phyloP scores from a whole-genome alignment of 2,797 vertebrate genomes.

The Okamejei kenojei region DNA sequence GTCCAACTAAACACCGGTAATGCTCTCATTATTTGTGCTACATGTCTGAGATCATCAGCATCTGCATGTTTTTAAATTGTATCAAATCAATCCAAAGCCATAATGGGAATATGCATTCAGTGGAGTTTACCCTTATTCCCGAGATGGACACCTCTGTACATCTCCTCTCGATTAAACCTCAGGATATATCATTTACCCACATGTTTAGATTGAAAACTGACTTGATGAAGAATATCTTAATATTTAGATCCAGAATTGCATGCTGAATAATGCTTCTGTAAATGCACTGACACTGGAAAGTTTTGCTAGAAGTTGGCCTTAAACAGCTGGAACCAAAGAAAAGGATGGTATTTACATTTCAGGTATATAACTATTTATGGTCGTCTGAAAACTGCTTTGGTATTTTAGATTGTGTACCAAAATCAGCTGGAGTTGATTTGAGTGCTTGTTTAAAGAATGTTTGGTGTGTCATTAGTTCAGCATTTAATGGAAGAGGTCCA shows the following conservation, averaged over 20 bases:
- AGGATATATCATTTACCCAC: not conserved
- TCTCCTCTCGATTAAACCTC: not conserved
- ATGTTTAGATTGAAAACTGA: not conserved
- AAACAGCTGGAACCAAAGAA: not conserved
- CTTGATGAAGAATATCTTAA: not conserved
- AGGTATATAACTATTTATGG: not conserved
- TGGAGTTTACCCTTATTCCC: not conserved
- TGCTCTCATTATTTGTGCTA: not conserved
- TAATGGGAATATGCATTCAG: not conserved
- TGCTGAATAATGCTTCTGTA: not conserved
- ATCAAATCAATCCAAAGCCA: not conserved
- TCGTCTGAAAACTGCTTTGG: not conserved
- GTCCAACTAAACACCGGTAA: not conserved
- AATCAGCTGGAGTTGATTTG: not conserved
- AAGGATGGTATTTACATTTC: not conserved
- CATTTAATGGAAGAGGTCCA: not conserved
- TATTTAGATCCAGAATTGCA: not conserved
- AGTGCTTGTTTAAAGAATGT: not conserved
- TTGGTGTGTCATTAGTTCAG: not conserved
- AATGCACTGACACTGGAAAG: not conserved
- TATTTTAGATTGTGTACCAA: not conserved
- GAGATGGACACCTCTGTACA: not conserved
- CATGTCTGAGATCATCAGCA: not conserved
- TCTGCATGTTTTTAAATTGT: not conserved
- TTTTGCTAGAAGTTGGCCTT: not conserved